Conservation (phyloP, 2,797 vertebrate species). For the Lepilemur ruficaudatus region DNA sequence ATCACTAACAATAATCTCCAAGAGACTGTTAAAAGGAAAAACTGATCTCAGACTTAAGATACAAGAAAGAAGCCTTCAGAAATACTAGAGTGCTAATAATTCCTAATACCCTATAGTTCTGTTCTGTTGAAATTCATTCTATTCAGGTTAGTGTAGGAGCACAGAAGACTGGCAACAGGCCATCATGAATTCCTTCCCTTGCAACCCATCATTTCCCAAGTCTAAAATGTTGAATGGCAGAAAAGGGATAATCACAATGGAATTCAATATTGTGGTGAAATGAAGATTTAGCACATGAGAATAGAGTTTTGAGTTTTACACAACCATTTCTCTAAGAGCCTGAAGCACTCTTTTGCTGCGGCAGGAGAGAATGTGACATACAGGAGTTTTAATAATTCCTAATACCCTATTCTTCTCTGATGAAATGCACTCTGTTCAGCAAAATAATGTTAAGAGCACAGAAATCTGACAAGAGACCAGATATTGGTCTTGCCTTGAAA, state of each 20-base stretch:
- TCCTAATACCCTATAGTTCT: background rate
- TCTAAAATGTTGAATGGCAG: background rate
- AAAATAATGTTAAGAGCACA: background rate
- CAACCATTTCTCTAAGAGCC: background rate
- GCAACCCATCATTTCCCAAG: background rate
- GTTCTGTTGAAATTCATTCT: background rate
- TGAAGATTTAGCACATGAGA: slow-evolving; percentile 2
- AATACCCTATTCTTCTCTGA: background rate
- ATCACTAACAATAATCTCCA: slow-evolving; percentile 11
- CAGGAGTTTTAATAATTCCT: background rate
- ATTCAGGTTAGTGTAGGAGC: background rate
- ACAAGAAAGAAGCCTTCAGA: background rate
- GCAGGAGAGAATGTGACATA: background rate
- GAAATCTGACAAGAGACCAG: background rate
- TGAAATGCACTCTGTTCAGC: background rate
- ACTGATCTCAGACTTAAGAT: background rate
- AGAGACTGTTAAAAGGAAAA: slow-evolving; percentile 33
- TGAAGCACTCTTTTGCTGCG: background rate
- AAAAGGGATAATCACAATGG: background rate
- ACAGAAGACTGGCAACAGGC: background rate
- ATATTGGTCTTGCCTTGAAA: background rate
- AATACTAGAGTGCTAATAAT: background rate
- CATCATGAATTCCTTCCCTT: background rate
- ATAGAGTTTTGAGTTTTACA: background rate
- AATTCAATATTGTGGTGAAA: slow-evolving; percentile 7